Conservation (phyloP, 1,140 invertebrate species). For the Heliothis subflexa region DNA sequence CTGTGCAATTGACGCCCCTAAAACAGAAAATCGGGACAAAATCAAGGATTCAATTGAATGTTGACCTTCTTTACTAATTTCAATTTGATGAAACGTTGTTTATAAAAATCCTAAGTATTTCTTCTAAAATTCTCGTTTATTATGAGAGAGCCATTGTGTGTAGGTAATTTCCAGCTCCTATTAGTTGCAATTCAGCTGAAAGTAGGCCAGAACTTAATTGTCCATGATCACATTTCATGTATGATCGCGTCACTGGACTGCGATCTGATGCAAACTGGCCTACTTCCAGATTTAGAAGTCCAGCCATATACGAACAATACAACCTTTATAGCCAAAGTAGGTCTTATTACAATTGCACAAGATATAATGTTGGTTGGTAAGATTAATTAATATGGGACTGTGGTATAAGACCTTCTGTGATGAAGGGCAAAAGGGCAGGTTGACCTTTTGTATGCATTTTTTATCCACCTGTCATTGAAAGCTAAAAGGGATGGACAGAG, state of each 20-base stretch:
- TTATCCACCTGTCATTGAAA: slow-evolving; percentile 32
- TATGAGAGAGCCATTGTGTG: not conserved
- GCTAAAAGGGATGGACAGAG: slow-evolving; percentile 3
- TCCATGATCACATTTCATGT: slow-evolving; percentile 55
- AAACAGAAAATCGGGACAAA: no score
- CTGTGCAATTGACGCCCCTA: no score
- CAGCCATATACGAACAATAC: slow-evolving; percentile 34
- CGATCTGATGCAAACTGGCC: slow-evolving; percentile 60
- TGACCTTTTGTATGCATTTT: slow-evolving; percentile 46
- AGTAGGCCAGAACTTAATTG: slow-evolving; percentile 51
- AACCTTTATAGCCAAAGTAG: not conserved
- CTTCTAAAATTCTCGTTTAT: no score
- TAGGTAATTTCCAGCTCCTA: slow-evolving; percentile 9
- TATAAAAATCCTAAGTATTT: no score
- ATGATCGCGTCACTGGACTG: slow-evolving; percentile 56
- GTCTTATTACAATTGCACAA: slow-evolving; percentile 17
- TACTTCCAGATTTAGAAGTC: slow-evolving; percentile 55
- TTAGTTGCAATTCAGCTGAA: slow-evolving; percentile 39
- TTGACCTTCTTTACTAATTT: no score
- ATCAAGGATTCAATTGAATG: no score
- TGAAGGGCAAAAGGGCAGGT: slow-evolving; percentile 27
- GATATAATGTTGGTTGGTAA: slow-evolving; percentile 4
- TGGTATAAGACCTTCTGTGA: slow-evolving; percentile 24
- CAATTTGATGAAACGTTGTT: no score
- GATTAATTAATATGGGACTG: not conserved